phyloP scores from a whole-genome alignment of 2,797 vertebrate species.

The Ateles fusciceps region DNA sequence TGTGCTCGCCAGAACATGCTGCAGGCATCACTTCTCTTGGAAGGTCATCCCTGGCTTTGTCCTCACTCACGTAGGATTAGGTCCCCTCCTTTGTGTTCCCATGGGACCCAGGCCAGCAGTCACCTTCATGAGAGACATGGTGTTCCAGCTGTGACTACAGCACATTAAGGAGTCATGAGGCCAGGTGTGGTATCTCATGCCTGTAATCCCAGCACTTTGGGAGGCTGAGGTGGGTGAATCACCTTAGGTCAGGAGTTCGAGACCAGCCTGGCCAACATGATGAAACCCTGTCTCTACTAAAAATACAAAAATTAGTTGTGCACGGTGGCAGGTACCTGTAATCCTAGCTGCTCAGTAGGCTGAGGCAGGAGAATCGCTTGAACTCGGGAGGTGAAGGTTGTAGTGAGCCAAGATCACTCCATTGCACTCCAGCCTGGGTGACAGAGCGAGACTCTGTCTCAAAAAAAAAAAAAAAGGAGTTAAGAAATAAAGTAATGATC shows the following conservation, averaged over 20 bases:
- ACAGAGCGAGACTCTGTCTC: too few species aligned
- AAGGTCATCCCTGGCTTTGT: background rate
- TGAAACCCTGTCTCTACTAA: background rate
- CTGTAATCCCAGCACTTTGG: background rate
- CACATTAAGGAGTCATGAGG: background rate
- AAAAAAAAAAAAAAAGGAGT: too few species aligned
- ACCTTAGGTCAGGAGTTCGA: background rate
- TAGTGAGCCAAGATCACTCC: too few species aligned
- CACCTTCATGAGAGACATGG: background rate
- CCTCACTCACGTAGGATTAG: background rate
- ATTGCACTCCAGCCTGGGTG: too few species aligned
- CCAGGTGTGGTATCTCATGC: background rate
- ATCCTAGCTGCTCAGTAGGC: background rate
- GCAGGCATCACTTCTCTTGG: background rate
- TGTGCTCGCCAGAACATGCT: background rate
- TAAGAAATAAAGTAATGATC: background rate
- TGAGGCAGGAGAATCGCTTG: background rate
- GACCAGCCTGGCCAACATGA: background rate
- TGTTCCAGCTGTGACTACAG: background rate
- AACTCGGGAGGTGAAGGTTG: background rate
- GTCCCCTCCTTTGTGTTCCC: background rate
- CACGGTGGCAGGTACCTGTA: background rate
- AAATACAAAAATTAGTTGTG: background rate
- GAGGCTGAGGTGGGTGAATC: background rate
- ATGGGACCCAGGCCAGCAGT: rapidly evolving